phyloP scores from a whole-genome alignment of 2,888 invertebrate genomes.

The Dendrolimus pini region DNA sequence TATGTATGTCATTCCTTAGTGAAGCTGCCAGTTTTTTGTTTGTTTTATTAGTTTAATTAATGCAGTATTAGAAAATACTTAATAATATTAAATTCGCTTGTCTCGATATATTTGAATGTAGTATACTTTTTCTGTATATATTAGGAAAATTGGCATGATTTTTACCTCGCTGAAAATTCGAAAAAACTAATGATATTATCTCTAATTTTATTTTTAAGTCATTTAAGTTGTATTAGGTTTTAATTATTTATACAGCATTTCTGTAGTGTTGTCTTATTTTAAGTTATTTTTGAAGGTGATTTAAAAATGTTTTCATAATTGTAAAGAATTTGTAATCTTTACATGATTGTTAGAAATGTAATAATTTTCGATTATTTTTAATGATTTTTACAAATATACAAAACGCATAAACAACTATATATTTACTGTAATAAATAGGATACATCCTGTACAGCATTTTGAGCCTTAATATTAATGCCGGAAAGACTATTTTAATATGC shows the following conservation, averaged over 20 bases:
- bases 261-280: constrained; percentile 27
- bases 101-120: constrained; percentile 6
- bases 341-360: not conserved
- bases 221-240: constrained; percentile 16
- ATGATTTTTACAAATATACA: constrained; percentile 1
- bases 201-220: constrained; percentile 19
- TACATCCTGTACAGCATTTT: not conserved
- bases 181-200: constrained; percentile 27
- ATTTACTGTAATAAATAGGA: not conserved
- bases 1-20: constrained; percentile 3
- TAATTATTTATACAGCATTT: constrained; percentile 36
- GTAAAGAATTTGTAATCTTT: too few relatives aligned
- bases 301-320: too few relatives aligned
- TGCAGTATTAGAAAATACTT: constrained; percentile 16
- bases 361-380: not conserved
- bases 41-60: constrained; percentile 1
- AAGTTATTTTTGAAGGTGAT: not conserved
- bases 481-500: not conserved
- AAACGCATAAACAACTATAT: not conserved
- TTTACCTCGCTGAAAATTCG: constrained; percentile 17
- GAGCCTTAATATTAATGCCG: not conserved
- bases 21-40: constrained; percentile 2
- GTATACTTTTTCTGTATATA: constrained; percentile 22
- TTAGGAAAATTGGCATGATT: constrained; percentile 18
- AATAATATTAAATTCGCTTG: constrained; percentile 5